Evolutionary conservation across 2,113 vertebrate genomes (phyloP), one percentile per base, ranked within the genome.

Genomic region (Chloropsis hardwickii): DNA sequence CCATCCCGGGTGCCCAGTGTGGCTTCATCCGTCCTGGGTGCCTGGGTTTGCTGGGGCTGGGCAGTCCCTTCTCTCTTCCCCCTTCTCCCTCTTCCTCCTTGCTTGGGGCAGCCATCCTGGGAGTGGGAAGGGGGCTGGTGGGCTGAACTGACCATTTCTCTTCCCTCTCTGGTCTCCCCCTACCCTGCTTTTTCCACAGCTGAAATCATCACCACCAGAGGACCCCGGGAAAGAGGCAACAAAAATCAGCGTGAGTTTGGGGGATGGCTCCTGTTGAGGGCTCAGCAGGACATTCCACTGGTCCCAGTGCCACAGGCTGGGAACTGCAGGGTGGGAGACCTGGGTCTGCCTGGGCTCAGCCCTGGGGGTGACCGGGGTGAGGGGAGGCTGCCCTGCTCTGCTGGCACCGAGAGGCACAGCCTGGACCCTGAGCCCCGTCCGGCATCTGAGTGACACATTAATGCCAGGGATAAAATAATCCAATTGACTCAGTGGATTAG

Each of bases 161-260:
- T 65, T 40, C 80, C 44, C 48, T 84, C 67, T 81, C 56, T 50
- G 28, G 50, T 85, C 56, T 94, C 74, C 79, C 74, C 71, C 28
- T 19, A 9, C 13, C 73, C 78, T 16, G 19, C 60, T 69, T 79
- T 76, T 73, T 91, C 95, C 79, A 70, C 98, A 99, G 99, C 98
- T 99, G 89, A 97, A 96, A 77, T 90, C 95, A 40, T 98, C 96
- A 24, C 98, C 96, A n/a, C 97, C 97, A 96, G 99, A 99, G 93
- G 98, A 99, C 90, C 94, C 97, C 2, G 98, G 97, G 83, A 99
- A 98, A 97, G 99, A 98, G 15, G 99, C 98, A 2, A 99, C 99
- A 47, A 99, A 99, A 98, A 99, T 99, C 93, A 99, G 99, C 27
- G 99, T 99, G 97, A 99, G 99, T 99, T 95, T 60, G 95, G 40